Conservation (phyloP, 1,140 invertebrate species). For the Trissolcus basalis region DNA sequence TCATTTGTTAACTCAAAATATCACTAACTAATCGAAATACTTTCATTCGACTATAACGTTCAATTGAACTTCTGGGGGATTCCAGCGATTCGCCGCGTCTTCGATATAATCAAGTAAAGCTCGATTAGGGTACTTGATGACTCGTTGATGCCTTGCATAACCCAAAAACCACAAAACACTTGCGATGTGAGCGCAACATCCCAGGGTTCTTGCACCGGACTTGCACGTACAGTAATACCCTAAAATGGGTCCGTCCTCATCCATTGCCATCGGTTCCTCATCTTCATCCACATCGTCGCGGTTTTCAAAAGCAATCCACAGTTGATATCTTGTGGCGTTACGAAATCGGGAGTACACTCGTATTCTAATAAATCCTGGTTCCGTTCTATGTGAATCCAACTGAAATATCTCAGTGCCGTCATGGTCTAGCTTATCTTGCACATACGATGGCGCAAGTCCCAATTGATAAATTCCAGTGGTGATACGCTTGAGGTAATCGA, state of each 20-base stretch:
- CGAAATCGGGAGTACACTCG: constrained; percentile 16
- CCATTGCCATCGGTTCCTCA: not conserved
- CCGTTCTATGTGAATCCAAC: constrained; percentile 1
- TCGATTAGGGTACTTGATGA: not conserved
- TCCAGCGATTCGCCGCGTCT: constrained; percentile 7
- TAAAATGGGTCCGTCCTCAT: constrained; percentile 14
- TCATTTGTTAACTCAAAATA: too few species aligned
- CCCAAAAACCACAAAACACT: constrained; percentile 14
- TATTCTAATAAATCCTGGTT: constrained; percentile 11
- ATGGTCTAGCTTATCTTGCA: constrained; percentile 15
- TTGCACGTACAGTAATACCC: constrained; percentile 40
- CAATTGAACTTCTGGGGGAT: not conserved
- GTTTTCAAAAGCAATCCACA: constrained; percentile 7
- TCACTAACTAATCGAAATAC: too few species aligned
- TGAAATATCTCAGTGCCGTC: constrained; percentile 8
- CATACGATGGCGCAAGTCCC: constrained; percentile 22
- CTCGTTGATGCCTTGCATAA: constrained; percentile 5
- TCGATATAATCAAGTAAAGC: constrained; percentile 2
- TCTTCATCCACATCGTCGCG: not conserved
- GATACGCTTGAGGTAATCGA: constrained; percentile 2
- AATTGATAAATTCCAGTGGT: constrained; percentile 21
- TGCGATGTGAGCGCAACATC: constrained; percentile 17
- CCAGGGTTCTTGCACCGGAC: constrained; percentile 19
- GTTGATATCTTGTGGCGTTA: constrained; percentile 9
- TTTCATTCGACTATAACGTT: not conserved